Conservation (phyloP, 2,113 vertebrate species). For the Tyrannus savana region DNA sequence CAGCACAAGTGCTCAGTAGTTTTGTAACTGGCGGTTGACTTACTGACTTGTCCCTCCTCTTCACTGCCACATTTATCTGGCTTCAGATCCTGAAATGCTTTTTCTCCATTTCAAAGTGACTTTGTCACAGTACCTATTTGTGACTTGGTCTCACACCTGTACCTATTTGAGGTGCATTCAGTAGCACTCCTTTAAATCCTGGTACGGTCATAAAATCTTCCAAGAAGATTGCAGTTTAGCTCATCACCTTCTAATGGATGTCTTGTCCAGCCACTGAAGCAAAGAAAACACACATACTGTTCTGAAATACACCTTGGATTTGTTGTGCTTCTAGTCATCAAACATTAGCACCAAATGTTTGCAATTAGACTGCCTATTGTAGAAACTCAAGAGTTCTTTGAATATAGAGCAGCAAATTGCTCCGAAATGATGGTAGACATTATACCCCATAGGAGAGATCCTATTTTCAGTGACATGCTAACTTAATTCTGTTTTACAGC, state of each 20-base stretch:
- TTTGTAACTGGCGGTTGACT: background rate
- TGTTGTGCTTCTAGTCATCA: constrained; percentile 12
- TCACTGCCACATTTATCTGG: background rate
- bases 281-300: background rate
- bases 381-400: constrained; percentile 11
- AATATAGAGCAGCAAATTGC: constrained; percentile 34
- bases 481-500: constrained; percentile 61
- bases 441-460: background rate
- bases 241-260: constrained; percentile 6
- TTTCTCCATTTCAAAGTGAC: background rate
- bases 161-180: background rate
- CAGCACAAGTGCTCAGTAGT: background rate
- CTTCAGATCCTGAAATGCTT: background rate
- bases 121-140: background rate
- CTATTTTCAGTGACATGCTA: constrained; percentile 24
- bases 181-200: background rate
- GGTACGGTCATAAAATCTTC: background rate
- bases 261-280: background rate
- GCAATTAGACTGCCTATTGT: constrained; percentile 49
- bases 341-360: constrained; percentile 47
- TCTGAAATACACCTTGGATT: constrained; percentile 28
- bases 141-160: background rate
- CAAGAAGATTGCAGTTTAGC: background rate
- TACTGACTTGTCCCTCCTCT: background rate
- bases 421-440: constrained; percentile 43